A percentile compares a stretch with the other conserved stretches of the same genome.
Evolutionary conservation across 2,888 invertebrate species (phyloP).

Genomic region (Chaetogeoica ovagalla): DNA sequence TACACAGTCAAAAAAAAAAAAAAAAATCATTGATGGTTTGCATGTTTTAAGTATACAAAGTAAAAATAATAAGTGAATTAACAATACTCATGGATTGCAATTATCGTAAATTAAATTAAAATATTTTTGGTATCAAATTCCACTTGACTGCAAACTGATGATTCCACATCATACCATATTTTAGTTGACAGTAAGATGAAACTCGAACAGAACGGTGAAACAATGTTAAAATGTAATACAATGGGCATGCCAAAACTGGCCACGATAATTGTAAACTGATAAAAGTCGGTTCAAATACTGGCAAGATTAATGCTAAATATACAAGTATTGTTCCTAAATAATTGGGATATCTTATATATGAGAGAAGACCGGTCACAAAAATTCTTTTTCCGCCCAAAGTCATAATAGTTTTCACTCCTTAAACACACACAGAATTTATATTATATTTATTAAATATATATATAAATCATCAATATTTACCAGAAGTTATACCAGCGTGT

Average conservation of each 20-base stretch:
- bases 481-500: not conserved
- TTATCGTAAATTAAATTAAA: not conserved
- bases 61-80: too few species aligned
- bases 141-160: not conserved
- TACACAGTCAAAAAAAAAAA: too few species aligned
- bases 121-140: constrained; percentile 46
- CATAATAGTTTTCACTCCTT: not conserved
- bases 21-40: too few species aligned
- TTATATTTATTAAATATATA: not conserved
- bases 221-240: constrained; percentile 32
- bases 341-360: constrained; percentile 20
- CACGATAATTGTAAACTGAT: constrained; percentile 18
- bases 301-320: constrained; percentile 29
- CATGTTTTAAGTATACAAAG: too few species aligned
- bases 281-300: constrained; percentile 12
- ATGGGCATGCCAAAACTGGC: constrained; percentile 23
- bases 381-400: not conserved
- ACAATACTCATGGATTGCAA: too few species aligned
- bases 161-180: not conserved
- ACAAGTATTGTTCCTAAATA: constrained; percentile 15
- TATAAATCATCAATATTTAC: constrained; percentile 25
- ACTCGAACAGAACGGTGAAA: not conserved
- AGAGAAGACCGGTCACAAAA: not conserved
- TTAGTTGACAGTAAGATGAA: not conserved
- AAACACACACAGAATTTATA: not conserved